phyloP scores from a whole-genome alignment of 2,888 invertebrate species.

The Drosophila nr. fundita region DNA sequence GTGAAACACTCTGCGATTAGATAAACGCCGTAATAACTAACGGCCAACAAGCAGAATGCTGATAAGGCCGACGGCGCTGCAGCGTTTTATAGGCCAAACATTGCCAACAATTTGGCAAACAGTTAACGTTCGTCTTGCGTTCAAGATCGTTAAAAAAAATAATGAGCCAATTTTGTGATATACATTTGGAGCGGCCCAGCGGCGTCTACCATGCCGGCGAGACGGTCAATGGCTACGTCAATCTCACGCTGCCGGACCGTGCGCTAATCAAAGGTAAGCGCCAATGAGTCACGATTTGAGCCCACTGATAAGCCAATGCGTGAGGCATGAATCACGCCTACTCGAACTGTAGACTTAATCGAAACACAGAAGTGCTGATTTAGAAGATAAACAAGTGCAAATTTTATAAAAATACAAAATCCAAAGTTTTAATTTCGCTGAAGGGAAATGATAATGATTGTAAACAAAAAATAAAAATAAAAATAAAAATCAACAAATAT shows the following conservation, averaged over 20 bases:
- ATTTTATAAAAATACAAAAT: background rate
- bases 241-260: constrained; percentile 57
- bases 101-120: constrained; percentile 53
- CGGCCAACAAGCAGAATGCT: constrained; percentile 21
- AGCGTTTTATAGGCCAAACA: constrained; percentile 53
- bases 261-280: constrained; percentile 73
- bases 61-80: constrained; percentile 52
- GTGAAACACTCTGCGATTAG: constrained; percentile 53
- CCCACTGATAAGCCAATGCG: constrained; percentile 11
- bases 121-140: constrained; percentile 30
- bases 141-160: constrained; percentile 29
- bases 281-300: constrained; percentile 56
- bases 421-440: background rate
- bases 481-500: background rate
- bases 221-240: constrained; percentile 66
- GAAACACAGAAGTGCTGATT: background rate
- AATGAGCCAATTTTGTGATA: constrained; percentile 64
- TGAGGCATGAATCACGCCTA: constrained; percentile 48
- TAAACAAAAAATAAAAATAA: background rate
- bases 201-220: constrained; percentile 75
- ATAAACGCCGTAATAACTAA: constrained; percentile 53
- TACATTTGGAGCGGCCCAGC: constrained; percentile 66
- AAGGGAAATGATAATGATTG: background rate
- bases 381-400: constrained; percentile 12
- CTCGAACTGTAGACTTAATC: background rate